Conservation (phyloP, 2,113 vertebrate species). For the Tonatia bakeri region DNA sequence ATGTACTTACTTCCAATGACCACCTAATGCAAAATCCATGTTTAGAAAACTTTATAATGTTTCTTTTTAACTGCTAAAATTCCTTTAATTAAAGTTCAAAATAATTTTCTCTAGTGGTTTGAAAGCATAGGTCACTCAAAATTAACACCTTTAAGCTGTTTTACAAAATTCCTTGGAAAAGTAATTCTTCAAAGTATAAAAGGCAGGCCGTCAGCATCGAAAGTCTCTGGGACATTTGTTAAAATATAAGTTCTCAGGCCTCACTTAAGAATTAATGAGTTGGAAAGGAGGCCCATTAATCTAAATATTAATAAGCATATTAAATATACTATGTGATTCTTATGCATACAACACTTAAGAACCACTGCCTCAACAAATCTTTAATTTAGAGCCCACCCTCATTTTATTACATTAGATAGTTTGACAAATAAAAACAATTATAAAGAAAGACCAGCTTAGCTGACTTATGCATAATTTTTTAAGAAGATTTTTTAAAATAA, state of each 20-base stretch:
- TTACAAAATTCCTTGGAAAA: not conserved
- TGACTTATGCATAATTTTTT: not conserved
- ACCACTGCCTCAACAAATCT: not conserved
- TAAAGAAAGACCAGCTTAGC: not conserved
- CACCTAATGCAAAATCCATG: not conserved
- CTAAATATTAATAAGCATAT: not conserved
- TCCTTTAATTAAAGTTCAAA: not conserved
- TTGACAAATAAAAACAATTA: not conserved
- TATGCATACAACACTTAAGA: not conserved
- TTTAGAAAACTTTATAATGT: not conserved
- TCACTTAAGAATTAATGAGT: not conserved
- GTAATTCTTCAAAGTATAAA: not conserved
- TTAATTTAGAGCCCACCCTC: not conserved
- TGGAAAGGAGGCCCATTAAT: not conserved
- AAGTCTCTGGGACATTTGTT: not conserved
- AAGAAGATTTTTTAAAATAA: not conserved
- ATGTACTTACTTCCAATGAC: not conserved
- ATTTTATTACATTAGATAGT: not conserved
- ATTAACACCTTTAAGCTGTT: not conserved
- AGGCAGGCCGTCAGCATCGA: not conserved
- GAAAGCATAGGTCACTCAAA: not conserved
- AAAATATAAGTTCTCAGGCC: not conserved
- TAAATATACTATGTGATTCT: not conserved
- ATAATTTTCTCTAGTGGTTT: not conserved
- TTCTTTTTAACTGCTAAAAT: not conserved